Conservation (phyloP, 2,888 invertebrate genomes). For the Calameuta filiformis region DNA sequence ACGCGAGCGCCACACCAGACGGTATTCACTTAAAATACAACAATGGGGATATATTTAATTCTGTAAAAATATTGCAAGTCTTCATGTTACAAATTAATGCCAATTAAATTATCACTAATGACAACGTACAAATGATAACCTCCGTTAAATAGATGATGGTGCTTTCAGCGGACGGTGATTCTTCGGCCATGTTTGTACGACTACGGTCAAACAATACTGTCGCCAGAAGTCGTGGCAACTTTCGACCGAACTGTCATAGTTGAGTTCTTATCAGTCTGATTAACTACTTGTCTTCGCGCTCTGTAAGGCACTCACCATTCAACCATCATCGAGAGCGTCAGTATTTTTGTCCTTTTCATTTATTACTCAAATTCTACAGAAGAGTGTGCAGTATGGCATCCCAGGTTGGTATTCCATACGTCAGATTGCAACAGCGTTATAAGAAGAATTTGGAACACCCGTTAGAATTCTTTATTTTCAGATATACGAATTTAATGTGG, state of each 20-base stretch:
- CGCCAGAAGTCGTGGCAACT: background rate
- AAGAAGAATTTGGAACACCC: background rate
- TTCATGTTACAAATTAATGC: background rate
- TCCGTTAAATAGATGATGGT: background rate
- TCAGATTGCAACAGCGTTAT: background rate
- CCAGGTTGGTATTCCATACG: background rate
- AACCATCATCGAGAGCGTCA: background rate
- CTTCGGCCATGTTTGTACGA: background rate
- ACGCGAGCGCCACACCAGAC: background rate
- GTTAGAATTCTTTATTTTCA: constrained; percentile 27
- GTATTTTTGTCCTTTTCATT: background rate
- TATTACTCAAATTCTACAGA: background rate
- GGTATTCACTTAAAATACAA: background rate
- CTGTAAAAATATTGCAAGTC: background rate
- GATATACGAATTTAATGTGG: constrained; percentile 84
- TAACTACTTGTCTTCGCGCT: background rate
- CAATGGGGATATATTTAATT: background rate
- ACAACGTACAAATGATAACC: background rate
- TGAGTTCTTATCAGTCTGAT: background rate
- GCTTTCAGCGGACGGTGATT: background rate
- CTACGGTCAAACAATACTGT: background rate
- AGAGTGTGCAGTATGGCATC: background rate
- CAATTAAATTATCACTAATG: background rate
- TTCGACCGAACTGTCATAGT: background rate
- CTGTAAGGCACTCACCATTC: background rate